Conservation (phyloP, 1,140 invertebrate species). For the Diuraphis noxia region DNA sequence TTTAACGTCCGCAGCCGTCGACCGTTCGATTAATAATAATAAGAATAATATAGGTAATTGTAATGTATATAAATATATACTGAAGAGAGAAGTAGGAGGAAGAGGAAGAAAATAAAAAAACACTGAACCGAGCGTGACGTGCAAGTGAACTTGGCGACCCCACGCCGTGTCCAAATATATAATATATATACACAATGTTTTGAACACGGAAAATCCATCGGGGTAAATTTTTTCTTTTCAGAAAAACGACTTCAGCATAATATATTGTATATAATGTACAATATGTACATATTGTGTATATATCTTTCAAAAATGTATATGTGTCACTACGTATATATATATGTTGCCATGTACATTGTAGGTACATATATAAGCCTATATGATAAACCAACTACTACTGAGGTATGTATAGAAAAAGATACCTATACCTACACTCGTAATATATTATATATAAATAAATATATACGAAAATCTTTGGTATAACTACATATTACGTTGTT, state of each 20-base stretch:
- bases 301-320: background rate
- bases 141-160: slow-evolving; percentile 33
- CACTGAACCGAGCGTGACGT: slow-evolving; percentile 10
- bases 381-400: background rate
- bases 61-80: background rate
- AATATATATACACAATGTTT: slow-evolving; percentile 12
- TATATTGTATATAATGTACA: background rate
- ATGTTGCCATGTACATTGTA: too few species aligned
- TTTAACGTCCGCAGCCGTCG: slow-evolving; percentile 12
- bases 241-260: background rate
- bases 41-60: background rate
- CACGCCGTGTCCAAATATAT: slow-evolving; percentile 23
- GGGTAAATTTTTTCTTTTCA: background rate
- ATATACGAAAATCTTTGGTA: background rate
- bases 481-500: background rate
- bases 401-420: background rate
- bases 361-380: too few species aligned
- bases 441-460: background rate
- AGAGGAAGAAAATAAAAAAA: background rate
- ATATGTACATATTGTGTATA: background rate
- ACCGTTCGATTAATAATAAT: slow-evolving; percentile 23
- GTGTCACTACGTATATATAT: background rate
- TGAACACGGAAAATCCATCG: slow-evolving; percentile 29
- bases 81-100: background rate
- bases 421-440: background rate